Percentiles rank a stretch among this genome's conserved stretches.
phyloP scores from a whole-genome alignment of 2,113 vertebrate genomes.

The Heterotilapia buettikoferi region DNA sequence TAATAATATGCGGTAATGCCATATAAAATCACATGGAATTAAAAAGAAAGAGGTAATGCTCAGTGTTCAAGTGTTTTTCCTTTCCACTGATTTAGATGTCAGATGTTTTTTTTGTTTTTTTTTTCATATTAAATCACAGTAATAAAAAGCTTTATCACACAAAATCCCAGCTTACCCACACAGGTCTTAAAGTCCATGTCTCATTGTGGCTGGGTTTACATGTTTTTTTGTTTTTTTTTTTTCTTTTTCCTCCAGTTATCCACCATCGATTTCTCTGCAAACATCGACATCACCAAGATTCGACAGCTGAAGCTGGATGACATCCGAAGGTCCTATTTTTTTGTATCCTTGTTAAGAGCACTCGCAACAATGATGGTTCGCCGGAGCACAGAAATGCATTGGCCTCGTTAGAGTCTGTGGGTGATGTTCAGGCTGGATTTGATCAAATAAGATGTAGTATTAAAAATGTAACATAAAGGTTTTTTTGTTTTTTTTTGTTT shows the following conservation, averaged over 20 bases:
- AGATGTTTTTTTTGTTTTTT: too few relatives aligned
- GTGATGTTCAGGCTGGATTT: not conserved
- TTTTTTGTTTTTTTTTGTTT: not conserved
- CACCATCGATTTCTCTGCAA: constrained; percentile 78
- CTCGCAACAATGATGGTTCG: not conserved
- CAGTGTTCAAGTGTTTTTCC: not conserved
- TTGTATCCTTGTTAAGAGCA: constrained; percentile 81
- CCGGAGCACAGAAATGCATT: not conserved
- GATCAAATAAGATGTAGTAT: not conserved
- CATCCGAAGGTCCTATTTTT: constrained; percentile 89
- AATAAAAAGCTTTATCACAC: not conserved
- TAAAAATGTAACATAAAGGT: not conserved
- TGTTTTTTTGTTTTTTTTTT: not conserved
- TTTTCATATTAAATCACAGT: too few relatives aligned
- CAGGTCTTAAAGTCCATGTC: not conserved
- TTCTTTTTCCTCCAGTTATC: constrained; percentile 71
- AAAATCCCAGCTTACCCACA: not conserved
- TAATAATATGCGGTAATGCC: not conserved
- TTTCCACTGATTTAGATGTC: too few relatives aligned
- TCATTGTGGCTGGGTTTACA: not conserved
- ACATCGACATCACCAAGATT: constrained; percentile 78
- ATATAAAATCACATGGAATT: not conserved
- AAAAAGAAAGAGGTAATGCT: not conserved
- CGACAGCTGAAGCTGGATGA: constrained; percentile 85
- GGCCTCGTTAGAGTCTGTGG: not conserved